Conservation (phyloP, 2,888 invertebrate genomes). For the Suillia variegata region DNA sequence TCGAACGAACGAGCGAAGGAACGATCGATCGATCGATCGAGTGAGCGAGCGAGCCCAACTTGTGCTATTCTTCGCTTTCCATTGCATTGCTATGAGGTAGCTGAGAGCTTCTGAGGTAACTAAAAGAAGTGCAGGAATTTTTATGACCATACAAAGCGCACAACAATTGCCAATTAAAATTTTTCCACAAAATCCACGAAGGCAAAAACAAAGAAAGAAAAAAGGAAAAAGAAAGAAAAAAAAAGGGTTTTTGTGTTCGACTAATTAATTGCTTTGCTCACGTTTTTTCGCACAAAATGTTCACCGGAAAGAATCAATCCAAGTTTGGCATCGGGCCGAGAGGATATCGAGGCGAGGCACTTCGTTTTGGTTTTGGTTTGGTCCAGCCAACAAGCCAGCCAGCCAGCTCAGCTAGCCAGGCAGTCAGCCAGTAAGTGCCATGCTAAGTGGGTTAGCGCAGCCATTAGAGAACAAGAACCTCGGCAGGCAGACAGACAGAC, state of each 20-base stretch:
- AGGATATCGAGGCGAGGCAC: too few relatives aligned
- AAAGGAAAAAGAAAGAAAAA: too few relatives aligned
- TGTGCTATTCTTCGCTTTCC: not conserved
- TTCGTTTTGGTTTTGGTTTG: too few relatives aligned
- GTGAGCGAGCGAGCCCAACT: not conserved
- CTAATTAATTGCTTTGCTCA: constrained; percentile 55
- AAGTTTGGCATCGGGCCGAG: constrained; percentile 26
- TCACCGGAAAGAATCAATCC: constrained; percentile 43
- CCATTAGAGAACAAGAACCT: not conserved
- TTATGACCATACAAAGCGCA: constrained; percentile 51
- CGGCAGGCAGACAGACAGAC: not conserved
- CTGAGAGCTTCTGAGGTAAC: not conserved
- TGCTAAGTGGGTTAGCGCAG: not conserved
- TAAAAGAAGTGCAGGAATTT: constrained; percentile 40
- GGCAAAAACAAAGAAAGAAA: constrained; percentile 24
- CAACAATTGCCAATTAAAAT: constrained; percentile 57
- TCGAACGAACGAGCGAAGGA: too few relatives aligned
- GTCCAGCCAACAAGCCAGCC: not conserved
- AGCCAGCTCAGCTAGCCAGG: not conserved
- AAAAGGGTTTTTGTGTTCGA: constrained; percentile 46
- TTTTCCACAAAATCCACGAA: constrained; percentile 42
- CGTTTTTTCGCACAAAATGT: constrained; percentile 45
- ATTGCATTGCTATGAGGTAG: too few relatives aligned
- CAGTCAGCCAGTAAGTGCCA: too few relatives aligned
- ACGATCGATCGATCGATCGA: too few relatives aligned